These are phyloP conservation scores for Pampusana beccarii DNA, from an alignment of 2,113 vertebrate genomes.

Conservation along the genomic window DNA sequence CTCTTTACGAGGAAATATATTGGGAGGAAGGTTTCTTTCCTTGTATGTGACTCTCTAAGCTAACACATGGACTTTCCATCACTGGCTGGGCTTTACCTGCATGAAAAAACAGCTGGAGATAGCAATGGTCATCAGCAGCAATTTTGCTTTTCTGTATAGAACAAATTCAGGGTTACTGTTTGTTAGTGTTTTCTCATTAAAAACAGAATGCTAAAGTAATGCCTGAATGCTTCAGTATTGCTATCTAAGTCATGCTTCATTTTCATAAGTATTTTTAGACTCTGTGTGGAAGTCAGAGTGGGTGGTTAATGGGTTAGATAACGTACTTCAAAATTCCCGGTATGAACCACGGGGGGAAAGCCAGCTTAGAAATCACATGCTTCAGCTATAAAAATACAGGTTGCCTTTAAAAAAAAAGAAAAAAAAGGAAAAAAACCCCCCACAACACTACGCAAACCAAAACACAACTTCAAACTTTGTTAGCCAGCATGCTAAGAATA, in stretches of 20 bases:
- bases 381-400: background rate
- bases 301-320: background rate
- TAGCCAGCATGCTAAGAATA: background rate
- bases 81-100: background rate
- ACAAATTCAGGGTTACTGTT: background rate
- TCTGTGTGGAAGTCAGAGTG: background rate
- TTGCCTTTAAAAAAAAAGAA: background rate
- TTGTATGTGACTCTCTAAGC: background rate
- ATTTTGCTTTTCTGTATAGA: background rate
- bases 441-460: too few relatives aligned
- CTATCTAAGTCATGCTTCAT: background rate
- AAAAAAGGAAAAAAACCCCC: too few relatives aligned
- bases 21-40: background rate
- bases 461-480: background rate
- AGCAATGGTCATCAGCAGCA: background rate
- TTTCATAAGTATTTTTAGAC: slow-evolving; percentile 12
- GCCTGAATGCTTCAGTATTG: background rate
- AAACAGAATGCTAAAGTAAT: background rate
- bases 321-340: background rate
- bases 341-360: background rate
- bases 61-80: background rate
- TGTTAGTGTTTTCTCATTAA: background rate
- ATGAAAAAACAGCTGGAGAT: background rate
- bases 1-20: background rate
- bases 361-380: background rate